Evolutionary conservation across 1,140 invertebrate species (phyloP).

Genomic region (Macrosteles quadrilineatus): DNA sequence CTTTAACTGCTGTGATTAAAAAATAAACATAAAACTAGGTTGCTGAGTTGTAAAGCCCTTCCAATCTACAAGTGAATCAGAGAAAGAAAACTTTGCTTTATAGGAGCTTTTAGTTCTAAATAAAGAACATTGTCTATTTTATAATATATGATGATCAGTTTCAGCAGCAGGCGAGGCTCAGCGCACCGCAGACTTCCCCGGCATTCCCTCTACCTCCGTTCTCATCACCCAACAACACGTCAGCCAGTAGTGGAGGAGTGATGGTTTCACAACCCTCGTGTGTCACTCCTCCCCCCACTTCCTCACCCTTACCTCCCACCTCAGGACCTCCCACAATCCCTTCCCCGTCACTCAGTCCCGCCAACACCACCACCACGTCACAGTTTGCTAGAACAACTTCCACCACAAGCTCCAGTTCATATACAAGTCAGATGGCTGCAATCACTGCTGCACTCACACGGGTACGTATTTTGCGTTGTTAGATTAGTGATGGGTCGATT

Average conservation of each 20-base stretch:
- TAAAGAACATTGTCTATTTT: too few species aligned
- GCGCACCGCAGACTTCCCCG: constrained; percentile 38
- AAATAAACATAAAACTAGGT: too few species aligned
- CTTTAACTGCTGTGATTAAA: too few species aligned
- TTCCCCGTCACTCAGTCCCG: constrained; percentile 7
- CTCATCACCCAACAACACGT: constrained; percentile 42
- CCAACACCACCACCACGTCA: constrained; percentile 8
- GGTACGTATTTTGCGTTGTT: constrained; percentile 25
- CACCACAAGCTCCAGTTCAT: constrained; percentile 49
- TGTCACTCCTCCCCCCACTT: constrained; percentile 15
- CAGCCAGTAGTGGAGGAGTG: constrained; percentile 25
- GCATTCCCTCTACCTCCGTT: constrained; percentile 42
- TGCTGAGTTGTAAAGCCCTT: too few species aligned
- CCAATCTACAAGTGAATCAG: too few species aligned
- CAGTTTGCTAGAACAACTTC: constrained; percentile 5
- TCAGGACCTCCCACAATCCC: constrained; percentile 14
- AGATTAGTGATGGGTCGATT: too few species aligned
- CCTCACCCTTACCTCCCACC: constrained; percentile 5
- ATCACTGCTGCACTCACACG: constrained; percentile 61
- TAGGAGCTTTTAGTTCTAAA: too few species aligned
- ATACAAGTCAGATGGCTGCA: constrained; percentile 70
- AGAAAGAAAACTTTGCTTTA: too few species aligned
- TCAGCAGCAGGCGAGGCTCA: constrained; percentile 18
- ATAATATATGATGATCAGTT: too few species aligned
- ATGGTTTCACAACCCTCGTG: constrained; percentile 30